phyloP scores from a whole-genome alignment of 2,113 vertebrate genomes.

The Malurus cyaneus region DNA sequence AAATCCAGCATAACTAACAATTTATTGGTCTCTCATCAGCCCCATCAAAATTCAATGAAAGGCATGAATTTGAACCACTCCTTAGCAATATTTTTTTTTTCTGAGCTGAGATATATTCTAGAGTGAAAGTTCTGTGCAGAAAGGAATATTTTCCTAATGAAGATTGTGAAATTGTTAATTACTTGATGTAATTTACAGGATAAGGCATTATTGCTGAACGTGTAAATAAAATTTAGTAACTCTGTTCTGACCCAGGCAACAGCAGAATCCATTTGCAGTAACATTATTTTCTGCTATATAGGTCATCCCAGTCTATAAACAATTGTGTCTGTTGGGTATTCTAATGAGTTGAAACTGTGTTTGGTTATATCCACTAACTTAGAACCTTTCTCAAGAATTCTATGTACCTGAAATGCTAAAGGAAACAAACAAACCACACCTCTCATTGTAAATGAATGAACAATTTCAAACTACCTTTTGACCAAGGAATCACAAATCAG shows the following conservation, averaged over 20 bases:
- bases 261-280: background rate
- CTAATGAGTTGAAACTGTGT: background rate
- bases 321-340: background rate
- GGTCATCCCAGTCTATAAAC: background rate
- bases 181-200: background rate
- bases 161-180: background rate
- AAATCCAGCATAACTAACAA: background rate
- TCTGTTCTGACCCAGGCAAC: background rate
- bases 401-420: background rate
- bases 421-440: background rate
- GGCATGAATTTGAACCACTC: background rate
- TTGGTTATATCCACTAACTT: background rate
- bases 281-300: background rate
- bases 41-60: background rate
- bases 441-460: background rate
- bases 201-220: background rate
- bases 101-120: background rate
- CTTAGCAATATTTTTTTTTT: accelerated
- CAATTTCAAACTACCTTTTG: background rate
- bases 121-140: background rate
- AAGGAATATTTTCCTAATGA: background rate
- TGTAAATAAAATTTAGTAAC: background rate
- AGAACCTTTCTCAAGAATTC: background rate
- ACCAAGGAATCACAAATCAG: background rate
- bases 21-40: background rate